phyloP scores from a whole-genome alignment of 1,140 invertebrate genomes.

The Drosophila prosaltans region DNA sequence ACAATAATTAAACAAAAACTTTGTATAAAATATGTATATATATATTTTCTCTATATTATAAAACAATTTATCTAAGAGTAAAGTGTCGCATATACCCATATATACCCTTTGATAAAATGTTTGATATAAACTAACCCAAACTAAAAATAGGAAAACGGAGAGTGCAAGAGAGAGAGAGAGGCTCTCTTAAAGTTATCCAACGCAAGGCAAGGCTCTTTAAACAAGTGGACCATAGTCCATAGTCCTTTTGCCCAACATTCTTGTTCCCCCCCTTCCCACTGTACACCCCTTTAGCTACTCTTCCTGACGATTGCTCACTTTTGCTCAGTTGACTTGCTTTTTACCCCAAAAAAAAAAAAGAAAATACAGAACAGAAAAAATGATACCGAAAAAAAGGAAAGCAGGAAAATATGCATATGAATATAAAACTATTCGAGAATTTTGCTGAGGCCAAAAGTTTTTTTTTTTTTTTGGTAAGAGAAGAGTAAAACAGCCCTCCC shows the following conservation, averaged over 20 bases:
- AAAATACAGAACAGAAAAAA: not conserved
- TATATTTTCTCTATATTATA: too few relatives aligned
- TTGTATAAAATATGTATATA: too few relatives aligned
- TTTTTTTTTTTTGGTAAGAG: not conserved
- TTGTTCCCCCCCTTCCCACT: not conserved
- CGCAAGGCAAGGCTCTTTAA: constrained; percentile 53
- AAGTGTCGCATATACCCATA: not conserved
- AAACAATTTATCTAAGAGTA: too few relatives aligned
- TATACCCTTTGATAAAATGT: not conserved
- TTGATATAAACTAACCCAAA: constrained; percentile 19
- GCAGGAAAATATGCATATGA: constrained; percentile 69
- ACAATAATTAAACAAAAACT: too few relatives aligned
- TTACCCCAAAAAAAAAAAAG: constrained; percentile 19
- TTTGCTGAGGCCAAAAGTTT: constrained; percentile 50
- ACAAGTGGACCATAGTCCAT: constrained; percentile 30
- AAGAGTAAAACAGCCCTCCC: constrained; percentile 18
- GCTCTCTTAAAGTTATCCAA: constrained; percentile 31
- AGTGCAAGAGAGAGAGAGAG: not conserved
- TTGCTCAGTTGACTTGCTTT: constrained; percentile 22
- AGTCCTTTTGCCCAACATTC: not conserved
- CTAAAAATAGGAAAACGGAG: constrained; percentile 25
- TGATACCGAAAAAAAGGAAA: not conserved
- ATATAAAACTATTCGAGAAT: constrained; percentile 74
- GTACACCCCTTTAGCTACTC: not conserved
- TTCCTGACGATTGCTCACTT: constrained; percentile 41